A percentile compares a stretch with the other conserved stretches of the same genome.
Conservation (phyloP, 2,888 invertebrate species). For the Campoplex nolae region DNA sequence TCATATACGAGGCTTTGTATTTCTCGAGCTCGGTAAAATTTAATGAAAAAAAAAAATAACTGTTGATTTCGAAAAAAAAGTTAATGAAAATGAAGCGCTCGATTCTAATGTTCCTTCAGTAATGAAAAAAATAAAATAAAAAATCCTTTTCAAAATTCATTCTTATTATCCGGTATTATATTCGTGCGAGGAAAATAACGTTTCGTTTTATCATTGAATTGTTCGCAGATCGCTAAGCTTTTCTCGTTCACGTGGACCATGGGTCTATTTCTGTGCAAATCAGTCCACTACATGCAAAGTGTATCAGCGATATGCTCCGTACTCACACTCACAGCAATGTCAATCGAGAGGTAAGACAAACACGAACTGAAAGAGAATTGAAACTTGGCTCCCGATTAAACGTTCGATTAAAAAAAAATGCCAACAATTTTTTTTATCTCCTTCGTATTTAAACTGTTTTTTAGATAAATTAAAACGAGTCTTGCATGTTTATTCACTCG, state of each 20-base stretch:
- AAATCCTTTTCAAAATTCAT: no score
- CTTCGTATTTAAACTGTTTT: no score
- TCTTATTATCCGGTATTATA: no score
- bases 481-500: no score
- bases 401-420: not conserved
- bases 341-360: constrained; percentile 88
- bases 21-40: not conserved
- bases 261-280: constrained; percentile 89
- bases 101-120: not conserved
- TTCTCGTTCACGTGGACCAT: constrained; percentile 90
- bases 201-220: constrained; percentile 30
- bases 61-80: not conserved
- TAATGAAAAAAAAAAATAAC: not conserved
- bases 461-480: no score
- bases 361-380: not conserved
- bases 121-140: no score
- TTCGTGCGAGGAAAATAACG: not conserved
- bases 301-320: constrained; percentile 90
- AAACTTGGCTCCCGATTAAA: not conserved
- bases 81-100: no score
- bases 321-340: constrained; percentile 90
- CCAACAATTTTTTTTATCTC: no score
- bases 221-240: constrained; percentile 87
- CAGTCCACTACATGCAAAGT: constrained; percentile 90
- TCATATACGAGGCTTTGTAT: not conserved